Evolutionary conservation across 2,113 vertebrate genomes (phyloP), one percentile per base, ranked within the genome.

Genomic region (Hypanus sabinus): DNA sequence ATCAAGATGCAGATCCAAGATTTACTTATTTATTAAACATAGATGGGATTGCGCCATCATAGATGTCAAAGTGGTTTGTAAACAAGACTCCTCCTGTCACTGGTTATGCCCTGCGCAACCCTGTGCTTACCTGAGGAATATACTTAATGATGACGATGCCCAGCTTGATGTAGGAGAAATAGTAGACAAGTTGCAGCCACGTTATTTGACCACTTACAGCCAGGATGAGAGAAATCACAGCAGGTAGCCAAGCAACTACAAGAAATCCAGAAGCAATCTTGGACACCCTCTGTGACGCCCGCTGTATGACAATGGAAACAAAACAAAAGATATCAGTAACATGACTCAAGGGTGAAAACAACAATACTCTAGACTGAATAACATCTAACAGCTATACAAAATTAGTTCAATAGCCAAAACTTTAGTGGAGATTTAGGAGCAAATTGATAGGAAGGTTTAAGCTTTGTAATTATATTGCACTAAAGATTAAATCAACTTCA

Each of bases 131-230:
- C 98, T 99, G 99, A 5, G 99, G 99, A 73, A 99, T 97, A 94
- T 99, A 99, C 94, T 99, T 99, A 94, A 98, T 94, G 93, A 99
- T 95, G 0, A 99, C 99, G 94, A 99, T 96, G 0, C 96, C 98
- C 8, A 99, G 97, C 94, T 99, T 99, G 94, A 99, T 98, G 96
- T 99, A 99, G 95, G 99, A 99, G 96, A 99, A 98, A 94, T 97
- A 99, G 96, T 99, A 99, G 62, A 99, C 96, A 95, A 98, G 99
- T 77, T 98, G 97, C 94, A 99, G 95, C 99, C 98, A 99, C 0
- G 96, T 97, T 95, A 98, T 97, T 60, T 94, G 94, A 83, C 96
- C 95, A 0, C 96, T 97, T 0, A 97, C 94, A 16, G 98, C 97
- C 93, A 98, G 94, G 93, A 97, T 97, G 85, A 99, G 94, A 0